Evolutionary conservation across 2,797 vertebrate species (phyloP).

Genomic region (Rousettus madagascariensis): DNA sequence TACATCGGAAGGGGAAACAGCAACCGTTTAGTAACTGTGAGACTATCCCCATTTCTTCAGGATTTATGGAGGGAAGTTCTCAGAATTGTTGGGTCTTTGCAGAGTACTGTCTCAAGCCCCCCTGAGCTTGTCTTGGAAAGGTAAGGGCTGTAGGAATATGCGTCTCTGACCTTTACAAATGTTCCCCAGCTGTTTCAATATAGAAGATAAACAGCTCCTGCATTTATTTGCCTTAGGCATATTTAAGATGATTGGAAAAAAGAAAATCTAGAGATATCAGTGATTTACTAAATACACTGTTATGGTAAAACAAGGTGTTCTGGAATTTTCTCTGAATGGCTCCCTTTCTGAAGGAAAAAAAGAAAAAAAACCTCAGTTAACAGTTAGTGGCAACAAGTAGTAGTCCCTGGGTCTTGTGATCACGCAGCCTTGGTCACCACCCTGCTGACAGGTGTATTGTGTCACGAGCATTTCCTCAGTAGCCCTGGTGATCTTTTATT

Average conservation of each 20-base stretch:
- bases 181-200: not conserved
- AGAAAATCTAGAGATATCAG: not conserved
- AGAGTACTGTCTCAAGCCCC: not conserved
- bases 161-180: slow-evolving; percentile 16
- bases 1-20: not conserved
- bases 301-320: not conserved
- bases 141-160: not conserved
- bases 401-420: not conserved
- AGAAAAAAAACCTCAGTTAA: not conserved
- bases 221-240: slow-evolving; percentile 26
- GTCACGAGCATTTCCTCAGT: not conserved
- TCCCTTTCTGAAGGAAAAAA: not conserved
- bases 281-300: not conserved
- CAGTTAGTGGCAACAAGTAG: not conserved
- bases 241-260: not conserved
- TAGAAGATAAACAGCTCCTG: not conserved
- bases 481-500: slow-evolving; percentile 27
- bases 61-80: not conserved
- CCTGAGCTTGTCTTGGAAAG: not conserved
- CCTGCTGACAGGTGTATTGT: not conserved
- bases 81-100: not conserved
- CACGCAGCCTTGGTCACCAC: not conserved
- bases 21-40: not conserved
- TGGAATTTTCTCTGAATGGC: slow-evolving; percentile 18
- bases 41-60: not conserved